A percentile compares a stretch with the other conserved stretches of the same genome.
phyloP scores from a whole-genome alignment of 2,113 vertebrate genomes.

The Lophochroa leadbeateri region DNA sequence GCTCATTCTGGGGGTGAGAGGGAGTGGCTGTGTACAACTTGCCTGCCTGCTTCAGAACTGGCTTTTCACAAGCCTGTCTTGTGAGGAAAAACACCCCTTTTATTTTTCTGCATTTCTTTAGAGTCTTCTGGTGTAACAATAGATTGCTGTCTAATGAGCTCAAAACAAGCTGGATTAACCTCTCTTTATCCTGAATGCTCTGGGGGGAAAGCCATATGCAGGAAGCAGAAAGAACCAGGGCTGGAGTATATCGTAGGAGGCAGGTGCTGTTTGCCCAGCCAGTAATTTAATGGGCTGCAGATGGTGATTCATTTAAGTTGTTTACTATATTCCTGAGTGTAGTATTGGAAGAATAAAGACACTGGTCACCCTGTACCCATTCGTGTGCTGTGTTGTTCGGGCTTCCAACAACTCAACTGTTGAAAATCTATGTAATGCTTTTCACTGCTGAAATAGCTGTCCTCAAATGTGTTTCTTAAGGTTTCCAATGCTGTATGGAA shows the following conservation, averaged over 20 bases:
- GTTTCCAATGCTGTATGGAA: not conserved
- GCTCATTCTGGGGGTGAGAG: not conserved
- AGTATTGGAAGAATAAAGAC: not conserved
- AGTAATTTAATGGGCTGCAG: not conserved
- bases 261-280: not conserved
- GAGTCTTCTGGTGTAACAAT: not conserved
- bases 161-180: accelerated
- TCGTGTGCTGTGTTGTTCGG: not conserved
- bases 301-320: not conserved
- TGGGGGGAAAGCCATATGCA: not conserved
- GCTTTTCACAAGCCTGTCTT: not conserved
- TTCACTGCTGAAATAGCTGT: not conserved
- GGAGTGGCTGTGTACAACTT: not conserved
- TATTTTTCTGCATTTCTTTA: not conserved
- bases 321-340: accelerated
- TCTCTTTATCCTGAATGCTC: not conserved
- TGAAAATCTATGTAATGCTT: not conserved
- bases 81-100: not conserved
- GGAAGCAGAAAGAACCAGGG: not conserved
- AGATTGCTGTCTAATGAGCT: not conserved
- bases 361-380: not conserved
- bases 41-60: not conserved
- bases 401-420: not conserved
- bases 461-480: no score
- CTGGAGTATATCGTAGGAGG: not conserved